These are phyloP conservation scores for Clinocottus analis DNA, from an alignment of 2,113 vertebrate species.

Conservation along the genomic window DNA sequence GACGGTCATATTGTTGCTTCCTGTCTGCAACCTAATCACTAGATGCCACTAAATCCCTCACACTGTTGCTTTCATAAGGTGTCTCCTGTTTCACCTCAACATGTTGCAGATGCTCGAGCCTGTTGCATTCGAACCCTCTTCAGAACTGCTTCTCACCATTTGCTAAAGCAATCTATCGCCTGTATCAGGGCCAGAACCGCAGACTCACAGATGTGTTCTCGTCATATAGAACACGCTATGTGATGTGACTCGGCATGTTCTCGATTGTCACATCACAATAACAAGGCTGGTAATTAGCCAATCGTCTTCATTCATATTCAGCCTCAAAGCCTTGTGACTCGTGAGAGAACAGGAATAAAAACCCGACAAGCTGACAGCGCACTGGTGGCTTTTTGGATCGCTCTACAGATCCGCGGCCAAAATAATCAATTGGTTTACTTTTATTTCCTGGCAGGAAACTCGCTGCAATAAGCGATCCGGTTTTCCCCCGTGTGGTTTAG, in stretches of 20 bases:
- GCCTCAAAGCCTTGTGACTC: conserved; percentile 13
- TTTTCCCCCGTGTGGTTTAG: conserved; percentile 31
- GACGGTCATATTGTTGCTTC: too few relatives aligned
- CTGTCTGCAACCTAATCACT: too few relatives aligned
- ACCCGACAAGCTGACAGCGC: conserved; percentile 49
- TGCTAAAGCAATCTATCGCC: conserved; percentile 8
- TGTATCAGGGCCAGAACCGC: conserved; percentile 6
- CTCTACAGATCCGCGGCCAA: conserved; percentile 26
- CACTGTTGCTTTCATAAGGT: neutral
- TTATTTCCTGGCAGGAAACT: conserved; percentile 24
- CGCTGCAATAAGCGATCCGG: conserved; percentile 15
- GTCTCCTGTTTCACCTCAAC: neutral
- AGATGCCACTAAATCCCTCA: too few relatives aligned
- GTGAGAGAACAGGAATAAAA: conserved; percentile 40
- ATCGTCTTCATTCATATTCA: neutral
- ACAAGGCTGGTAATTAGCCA: conserved; percentile 17
- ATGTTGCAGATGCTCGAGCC: neutral
- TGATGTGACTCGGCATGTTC: conserved; percentile 35
- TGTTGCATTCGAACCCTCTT: neutral
- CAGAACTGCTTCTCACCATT: neutral
- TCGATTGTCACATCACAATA: conserved; percentile 25
- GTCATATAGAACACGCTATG: conserved; percentile 36
- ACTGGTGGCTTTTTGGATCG: conserved; percentile 20
- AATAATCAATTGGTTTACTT: conserved; percentile 44
- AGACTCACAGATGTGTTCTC: conserved; percentile 38